Percentiles rank a stretch among this genome's conserved stretches.
Conservation (phyloP, 2,888 invertebrate species). For the Notocelia uddmanniana region DNA sequence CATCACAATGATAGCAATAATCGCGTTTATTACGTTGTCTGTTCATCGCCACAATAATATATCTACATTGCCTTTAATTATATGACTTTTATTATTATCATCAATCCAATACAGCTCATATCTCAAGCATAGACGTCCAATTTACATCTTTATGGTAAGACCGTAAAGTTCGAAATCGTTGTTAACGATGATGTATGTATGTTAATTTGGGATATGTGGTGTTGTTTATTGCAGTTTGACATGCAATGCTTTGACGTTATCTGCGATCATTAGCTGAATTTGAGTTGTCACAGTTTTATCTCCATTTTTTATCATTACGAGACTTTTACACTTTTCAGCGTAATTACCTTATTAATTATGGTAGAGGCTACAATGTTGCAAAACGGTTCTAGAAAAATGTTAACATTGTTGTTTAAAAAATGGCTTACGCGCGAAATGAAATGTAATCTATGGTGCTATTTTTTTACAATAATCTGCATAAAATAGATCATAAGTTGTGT, state of each 20-base stretch:
- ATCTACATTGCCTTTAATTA: slow-evolving; percentile 71
- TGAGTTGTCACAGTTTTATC: slow-evolving; percentile 55
- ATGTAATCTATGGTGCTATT: background rate
- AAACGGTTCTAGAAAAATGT: background rate
- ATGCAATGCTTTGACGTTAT: slow-evolving; percentile 65
- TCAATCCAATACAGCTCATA: slow-evolving; percentile 44
- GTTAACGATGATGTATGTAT: slow-evolving; percentile 13
- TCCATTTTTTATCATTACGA: slow-evolving; percentile 21
- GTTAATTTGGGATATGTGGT: slow-evolving; percentile 34
- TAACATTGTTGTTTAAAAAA: slow-evolving; percentile 1
- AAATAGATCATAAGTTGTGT: too few species aligned
- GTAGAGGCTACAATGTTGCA: slow-evolving; percentile 29
- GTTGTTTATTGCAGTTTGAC: slow-evolving; percentile 64
- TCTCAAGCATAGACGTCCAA: slow-evolving; percentile 31
- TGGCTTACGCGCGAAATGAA: background rate
- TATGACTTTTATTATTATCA: slow-evolving; percentile 59
- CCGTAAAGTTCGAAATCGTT: slow-evolving; percentile 19
- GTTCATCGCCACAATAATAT: slow-evolving; percentile 63
- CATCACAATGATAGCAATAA: slow-evolving; percentile 59
- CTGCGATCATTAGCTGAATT: slow-evolving; percentile 60
- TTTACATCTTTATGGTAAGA: slow-evolving; percentile 5
- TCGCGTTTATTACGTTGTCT: slow-evolving; percentile 60
- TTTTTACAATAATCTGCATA: background rate
- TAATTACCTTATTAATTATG: slow-evolving; percentile 22
- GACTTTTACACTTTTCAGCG: slow-evolving; percentile 24